phyloP scores from a whole-genome alignment of 2,113 vertebrate genomes.

The Siniperca chuatsi region DNA sequence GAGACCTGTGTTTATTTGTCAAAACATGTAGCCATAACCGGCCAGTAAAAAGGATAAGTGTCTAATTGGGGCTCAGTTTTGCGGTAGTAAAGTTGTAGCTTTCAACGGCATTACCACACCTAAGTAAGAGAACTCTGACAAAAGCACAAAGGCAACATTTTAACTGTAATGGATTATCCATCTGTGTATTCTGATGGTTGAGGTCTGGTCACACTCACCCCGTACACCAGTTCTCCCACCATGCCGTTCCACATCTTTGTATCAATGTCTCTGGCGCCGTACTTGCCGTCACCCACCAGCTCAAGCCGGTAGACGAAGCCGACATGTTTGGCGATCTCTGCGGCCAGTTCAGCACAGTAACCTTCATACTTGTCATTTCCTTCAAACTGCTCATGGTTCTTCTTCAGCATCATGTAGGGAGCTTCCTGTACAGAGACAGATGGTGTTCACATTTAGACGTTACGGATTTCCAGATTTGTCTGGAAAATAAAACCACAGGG shows the following conservation, averaged over 20 bases:
- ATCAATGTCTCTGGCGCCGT: constrained; percentile 90
- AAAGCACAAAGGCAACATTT: too few species aligned
- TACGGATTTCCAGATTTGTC: too few species aligned
- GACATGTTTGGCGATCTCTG: constrained; percentile 96
- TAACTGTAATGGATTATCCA: neutral
- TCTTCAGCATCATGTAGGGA: constrained; percentile 99
- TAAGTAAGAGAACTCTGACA: too few species aligned
- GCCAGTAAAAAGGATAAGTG: too few species aligned
- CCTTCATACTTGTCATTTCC: constrained; percentile 96
- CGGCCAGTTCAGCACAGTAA: constrained; percentile 95
- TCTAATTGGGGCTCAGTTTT: too few species aligned
- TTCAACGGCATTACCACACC: too few species aligned
- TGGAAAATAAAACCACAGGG: neutral
- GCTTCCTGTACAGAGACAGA: constrained; percentile 87
- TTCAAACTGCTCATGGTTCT: constrained; percentile 94
- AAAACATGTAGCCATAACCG: too few species aligned
- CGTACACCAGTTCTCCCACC: constrained; percentile 98
- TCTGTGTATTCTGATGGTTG: neutral
- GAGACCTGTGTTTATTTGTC: too few species aligned
- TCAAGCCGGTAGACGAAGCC: constrained; percentile 94
- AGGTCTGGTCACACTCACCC: constrained; percentile 84
- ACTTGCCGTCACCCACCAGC: constrained; percentile 95
- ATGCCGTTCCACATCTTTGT: constrained; percentile 97
- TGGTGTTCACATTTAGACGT: neutral
- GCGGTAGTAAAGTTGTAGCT: too few species aligned